Base-by-base conservation (phyloP, 1,140 invertebrate genomes). In the Epicauta chinensis region DNA sequence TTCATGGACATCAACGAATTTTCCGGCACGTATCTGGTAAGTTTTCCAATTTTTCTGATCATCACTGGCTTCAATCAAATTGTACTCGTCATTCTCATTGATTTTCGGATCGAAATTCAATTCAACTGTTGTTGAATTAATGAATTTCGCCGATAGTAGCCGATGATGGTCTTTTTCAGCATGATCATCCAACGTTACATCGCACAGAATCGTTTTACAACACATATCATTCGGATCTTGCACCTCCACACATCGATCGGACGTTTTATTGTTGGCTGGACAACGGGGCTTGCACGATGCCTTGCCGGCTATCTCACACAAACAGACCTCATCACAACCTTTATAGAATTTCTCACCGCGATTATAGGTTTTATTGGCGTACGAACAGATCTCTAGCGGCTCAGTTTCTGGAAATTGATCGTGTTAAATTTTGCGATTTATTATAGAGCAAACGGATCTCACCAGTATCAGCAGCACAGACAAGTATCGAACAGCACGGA, bases 161-260 rank as follows among this genome's bases (percentile, higher is more conserved):
- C 59, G 61, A 4, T 30, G 11, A 12, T 47, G 31, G 31, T 57
- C 51, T 3, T 56, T 71, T 2, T 63, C 60, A 9, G 54, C 84
- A 40, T 86, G 81, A 55, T 82, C 83, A 50, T 84, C 81, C 7
- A 87, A 71, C 1, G 82, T 85, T 2, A 89, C 86, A 59, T 91
- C 87, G 64, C 90, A 93, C 1, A 89, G 73, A 40, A 89, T 83
- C 53, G 89, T 79, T 34, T 84, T 88, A 60, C 91, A 93, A 64
- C 91, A 93, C 1, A 81, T 68, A 67, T 94, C 90, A 11, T 82
- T 81, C 3, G 84, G 80, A 67, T 89, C 84, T 57, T 80, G 80
- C 0, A 88, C 77, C 60, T 81, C 80, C 11, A 87, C 77, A 63
- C 87, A 91, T 55, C 81, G 78, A 23, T 88, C 84, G 9, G 77